Evolutionary conservation across 1,140 invertebrate species (phyloP), one percentile per base, ranked within the genome.

Genomic region (Whitmania pigra): DNA sequence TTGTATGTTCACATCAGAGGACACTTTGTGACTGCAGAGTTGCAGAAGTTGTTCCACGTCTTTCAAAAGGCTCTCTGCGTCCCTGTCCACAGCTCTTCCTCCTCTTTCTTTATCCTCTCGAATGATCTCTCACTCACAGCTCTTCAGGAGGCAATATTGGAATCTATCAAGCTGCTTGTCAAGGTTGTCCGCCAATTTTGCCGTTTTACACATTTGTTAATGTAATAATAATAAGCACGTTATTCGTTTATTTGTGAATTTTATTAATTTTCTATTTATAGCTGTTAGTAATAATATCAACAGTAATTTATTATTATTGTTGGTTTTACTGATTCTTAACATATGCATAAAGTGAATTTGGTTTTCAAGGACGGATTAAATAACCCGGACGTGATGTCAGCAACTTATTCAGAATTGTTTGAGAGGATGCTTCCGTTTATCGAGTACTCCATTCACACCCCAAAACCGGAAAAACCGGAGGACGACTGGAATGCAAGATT

Each of bases 1-100:
- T 87, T 97, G 71, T 96, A 94, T 83, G 89, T 90, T 74, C 90
- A 94, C 78, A 91, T 95, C 74, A 89, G 89, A 83, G 83, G 85
- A 67, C 80, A 83, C 77, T 93, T 93, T 81, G 87, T 86, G 13
- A 82, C 86, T 5, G 81, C 85, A 13, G 91, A 94, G 83, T 86
- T 94, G 74, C 86, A 88, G 73, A 88, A 89, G 77, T 84, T 95
- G 67, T 91, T 90, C 76, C 84, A 82, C 17, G 90, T 94, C 66
- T 79, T 94, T 63, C 87, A 88, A 75, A 88, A 88, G 78, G 86
- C 88, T 6, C 87, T 91, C 20, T 87, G 88, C 71, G 89, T 92
- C 76, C 91, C 91, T 20, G 87, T 92, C 5, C 89, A 90, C 76
- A 88, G 88, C 40, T 90, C 92, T 82, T 87, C 89, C 17, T 43